These are phyloP conservation scores for Epistrophe eligans DNA, from an alignment of 2,888 invertebrate species.

Conservation along the genomic window DNA sequence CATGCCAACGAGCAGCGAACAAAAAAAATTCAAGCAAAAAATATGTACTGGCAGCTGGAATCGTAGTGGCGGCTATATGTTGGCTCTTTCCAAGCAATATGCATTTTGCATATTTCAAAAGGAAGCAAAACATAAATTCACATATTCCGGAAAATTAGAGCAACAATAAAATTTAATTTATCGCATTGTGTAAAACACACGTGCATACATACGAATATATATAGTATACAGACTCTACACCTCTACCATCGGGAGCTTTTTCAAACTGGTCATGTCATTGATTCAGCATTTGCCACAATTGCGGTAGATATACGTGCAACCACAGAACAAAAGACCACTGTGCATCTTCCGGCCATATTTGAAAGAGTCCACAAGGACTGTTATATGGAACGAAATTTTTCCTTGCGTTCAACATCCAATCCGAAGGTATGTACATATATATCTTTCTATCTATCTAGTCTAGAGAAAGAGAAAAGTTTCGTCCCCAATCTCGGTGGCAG, in stretches of 20 bases:
- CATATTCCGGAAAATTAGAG: slow-evolving; percentile 80
- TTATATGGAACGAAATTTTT: slow-evolving; percentile 54
- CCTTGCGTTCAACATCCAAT: slow-evolving; percentile 37
- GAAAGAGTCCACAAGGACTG: slow-evolving; percentile 64
- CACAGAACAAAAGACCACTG: slow-evolving; percentile 53
- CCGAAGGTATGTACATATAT: slow-evolving; percentile 33
- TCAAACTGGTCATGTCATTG: slow-evolving; percentile 70
- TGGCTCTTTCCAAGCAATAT: slow-evolving; percentile 77
- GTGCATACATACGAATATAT: neutral
- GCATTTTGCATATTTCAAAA: slow-evolving; percentile 79
- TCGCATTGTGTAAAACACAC: slow-evolving; percentile 61
- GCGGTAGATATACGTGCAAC: slow-evolving; percentile 19
- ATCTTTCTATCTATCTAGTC: slow-evolving; percentile 29
- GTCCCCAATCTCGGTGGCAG: slow-evolving; percentile 58
- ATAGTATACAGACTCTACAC: slow-evolving; percentile 2
- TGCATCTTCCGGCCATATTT: slow-evolving; percentile 74
- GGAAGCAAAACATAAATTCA: slow-evolving; percentile 79
- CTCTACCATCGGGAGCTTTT: slow-evolving; percentile 52
- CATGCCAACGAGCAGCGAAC: slow-evolving; percentile 12
- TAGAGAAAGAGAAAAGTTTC: slow-evolving; percentile 46
- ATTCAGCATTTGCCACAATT: slow-evolving; percentile 43
- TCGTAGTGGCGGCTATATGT: slow-evolving; percentile 71
- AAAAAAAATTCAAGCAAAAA: slow-evolving; percentile 41
- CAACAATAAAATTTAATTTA: slow-evolving; percentile 79
- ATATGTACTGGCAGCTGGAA: slow-evolving; percentile 72